phyloP scores from a whole-genome alignment of 2,888 invertebrate genomes.

The Ceraclea dissimilis region DNA sequence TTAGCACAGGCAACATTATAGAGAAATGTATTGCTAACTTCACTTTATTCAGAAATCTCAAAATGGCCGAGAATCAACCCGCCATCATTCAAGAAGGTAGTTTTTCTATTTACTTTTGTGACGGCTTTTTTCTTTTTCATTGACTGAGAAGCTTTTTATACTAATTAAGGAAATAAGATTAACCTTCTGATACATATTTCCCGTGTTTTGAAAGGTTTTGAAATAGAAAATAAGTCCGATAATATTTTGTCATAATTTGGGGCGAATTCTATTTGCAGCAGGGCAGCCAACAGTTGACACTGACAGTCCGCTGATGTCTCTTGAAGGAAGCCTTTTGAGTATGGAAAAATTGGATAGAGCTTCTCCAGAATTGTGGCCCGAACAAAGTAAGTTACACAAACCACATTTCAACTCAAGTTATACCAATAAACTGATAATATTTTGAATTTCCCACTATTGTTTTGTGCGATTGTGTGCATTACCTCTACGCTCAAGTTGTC shows the following conservation, averaged over 20 bases:
- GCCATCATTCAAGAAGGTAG: constrained; percentile 56
- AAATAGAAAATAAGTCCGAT: neutral
- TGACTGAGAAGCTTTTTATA: neutral
- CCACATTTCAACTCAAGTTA: constrained; percentile 16
- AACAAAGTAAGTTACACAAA: constrained; percentile 68
- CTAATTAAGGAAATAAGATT: neutral
- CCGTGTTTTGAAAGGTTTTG: neutral
- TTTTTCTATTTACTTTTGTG: constrained; percentile 24
- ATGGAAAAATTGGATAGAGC: constrained; percentile 86
- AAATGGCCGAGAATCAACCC: constrained; percentile 64
- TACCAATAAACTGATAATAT: neutral
- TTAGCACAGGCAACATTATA: neutral
- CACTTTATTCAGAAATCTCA: constrained; percentile 15
- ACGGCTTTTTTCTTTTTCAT: neutral
- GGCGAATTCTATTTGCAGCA: constrained; percentile 30
- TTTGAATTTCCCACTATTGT: neutral
- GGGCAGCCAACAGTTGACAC: constrained; percentile 41
- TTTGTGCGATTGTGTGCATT: constrained; percentile 2
- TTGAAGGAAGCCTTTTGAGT: constrained; percentile 74
- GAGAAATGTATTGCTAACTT: neutral
- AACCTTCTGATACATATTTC: neutral
- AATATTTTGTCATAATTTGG: constrained; percentile 17
- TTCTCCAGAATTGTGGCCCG: constrained; percentile 96
- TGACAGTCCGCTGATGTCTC: constrained; percentile 45
- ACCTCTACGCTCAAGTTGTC: neutral